Evolutionary conservation across 2,797 vertebrate genomes (phyloP).

Genomic region (Crenichthys baileyi): DNA sequence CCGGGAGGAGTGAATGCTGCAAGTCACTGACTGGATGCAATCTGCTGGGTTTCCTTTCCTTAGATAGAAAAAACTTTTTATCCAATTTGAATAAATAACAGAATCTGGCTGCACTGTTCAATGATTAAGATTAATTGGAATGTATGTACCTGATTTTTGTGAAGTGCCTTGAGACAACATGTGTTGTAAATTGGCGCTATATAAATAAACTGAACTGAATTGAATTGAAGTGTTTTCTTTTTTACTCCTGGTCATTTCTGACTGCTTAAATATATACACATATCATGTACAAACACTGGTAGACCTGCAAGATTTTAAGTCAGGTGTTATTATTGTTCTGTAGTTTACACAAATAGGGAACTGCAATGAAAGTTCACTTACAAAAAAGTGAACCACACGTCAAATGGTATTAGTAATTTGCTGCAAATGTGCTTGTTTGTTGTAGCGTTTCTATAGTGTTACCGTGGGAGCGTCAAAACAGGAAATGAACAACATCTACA

Average conservation of each 20-base stretch:
- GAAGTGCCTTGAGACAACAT: no score
- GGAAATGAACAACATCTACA: slow-evolving; percentile 46
- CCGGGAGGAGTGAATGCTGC: no score
- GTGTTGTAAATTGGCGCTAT: no score
- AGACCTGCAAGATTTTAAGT: background rate
- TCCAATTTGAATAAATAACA: no score
- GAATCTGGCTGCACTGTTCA: no score
- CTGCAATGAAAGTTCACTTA: background rate
- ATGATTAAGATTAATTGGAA: no score
- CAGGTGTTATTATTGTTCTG: background rate
- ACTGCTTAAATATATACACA: background rate
- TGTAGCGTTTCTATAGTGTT: slow-evolving; percentile 18
- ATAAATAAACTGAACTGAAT: no score
- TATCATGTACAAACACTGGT: background rate
- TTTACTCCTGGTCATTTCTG: background rate
- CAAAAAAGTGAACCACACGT: background rate
- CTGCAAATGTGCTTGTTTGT: background rate
- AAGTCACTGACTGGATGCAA: no score
- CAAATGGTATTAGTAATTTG: background rate
- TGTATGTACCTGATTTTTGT: no score
- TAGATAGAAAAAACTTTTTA: no score
- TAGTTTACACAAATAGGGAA: background rate
- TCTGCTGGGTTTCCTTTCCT: no score
- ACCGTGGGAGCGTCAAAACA: slow-evolving; percentile 58
- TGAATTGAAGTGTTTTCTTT: no score